Evolutionary conservation across 2,113 vertebrate genomes (phyloP).

Genomic region (Bombycilla garrulus): DNA sequence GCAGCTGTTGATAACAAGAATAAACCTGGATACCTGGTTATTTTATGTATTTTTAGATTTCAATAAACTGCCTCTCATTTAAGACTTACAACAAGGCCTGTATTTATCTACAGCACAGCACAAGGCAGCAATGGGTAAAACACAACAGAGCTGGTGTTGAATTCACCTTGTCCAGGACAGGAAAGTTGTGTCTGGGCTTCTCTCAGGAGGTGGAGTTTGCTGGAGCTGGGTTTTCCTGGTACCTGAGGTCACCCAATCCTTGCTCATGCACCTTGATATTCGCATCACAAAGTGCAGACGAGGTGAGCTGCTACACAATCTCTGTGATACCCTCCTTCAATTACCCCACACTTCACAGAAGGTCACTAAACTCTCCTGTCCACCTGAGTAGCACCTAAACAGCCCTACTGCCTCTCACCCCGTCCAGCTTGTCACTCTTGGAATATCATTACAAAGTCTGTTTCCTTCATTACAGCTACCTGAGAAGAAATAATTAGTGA

Average conservation of each 20-base stretch:
- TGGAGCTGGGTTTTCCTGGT: not conserved
- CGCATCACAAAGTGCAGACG: fast-evolving
- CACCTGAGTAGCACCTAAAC: not conserved
- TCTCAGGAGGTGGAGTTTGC: not conserved
- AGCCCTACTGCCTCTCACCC: not conserved
- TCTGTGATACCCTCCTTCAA: not conserved
- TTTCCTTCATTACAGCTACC: not conserved
- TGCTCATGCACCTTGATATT: not conserved
- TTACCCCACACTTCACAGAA: not conserved
- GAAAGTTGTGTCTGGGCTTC: not conserved
- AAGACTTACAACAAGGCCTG: not conserved
- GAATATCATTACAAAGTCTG: not conserved
- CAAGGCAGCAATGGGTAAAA: not conserved
- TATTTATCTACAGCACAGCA: not conserved
- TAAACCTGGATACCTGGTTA: not conserved
- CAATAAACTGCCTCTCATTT: not conserved
- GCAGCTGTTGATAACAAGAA: not conserved
- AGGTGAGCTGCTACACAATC: fast-evolving
- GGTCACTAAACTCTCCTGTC: not conserved
- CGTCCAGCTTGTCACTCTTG: not conserved
- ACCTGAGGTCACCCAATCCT: not conserved
- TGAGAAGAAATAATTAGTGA: not conserved
- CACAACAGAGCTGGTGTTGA: not conserved
- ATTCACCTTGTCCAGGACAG: not conserved
- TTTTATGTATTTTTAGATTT: not conserved